Evolutionary conservation across 2,888 invertebrate genomes (phyloP).

Genomic region (Torymus tubicola): DNA sequence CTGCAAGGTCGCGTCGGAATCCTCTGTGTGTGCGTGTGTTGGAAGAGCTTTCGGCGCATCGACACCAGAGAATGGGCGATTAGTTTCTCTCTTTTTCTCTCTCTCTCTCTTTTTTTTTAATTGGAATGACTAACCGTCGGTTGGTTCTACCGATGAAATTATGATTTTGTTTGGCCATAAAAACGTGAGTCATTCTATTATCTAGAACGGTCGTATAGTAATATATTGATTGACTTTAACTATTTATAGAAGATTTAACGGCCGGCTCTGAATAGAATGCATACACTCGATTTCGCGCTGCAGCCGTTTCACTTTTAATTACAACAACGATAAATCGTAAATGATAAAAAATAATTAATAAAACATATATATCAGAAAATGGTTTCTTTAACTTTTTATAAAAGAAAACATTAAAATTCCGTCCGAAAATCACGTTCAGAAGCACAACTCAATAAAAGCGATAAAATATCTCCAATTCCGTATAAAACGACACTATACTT

Average conservation of each 20-base stretch:
- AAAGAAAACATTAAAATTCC: too few relatives aligned
- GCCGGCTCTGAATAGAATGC: too few relatives aligned
- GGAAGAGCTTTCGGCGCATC: conserved; percentile 10
- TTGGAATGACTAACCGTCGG: conserved; percentile 7
- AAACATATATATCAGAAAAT: too few relatives aligned
- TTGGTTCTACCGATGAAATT: not conserved
- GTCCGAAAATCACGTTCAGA: too few relatives aligned
- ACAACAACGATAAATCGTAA: too few relatives aligned
- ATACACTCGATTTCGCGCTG: too few relatives aligned
- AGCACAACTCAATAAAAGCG: not conserved
- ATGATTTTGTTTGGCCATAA: not conserved
- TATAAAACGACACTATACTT: conserved; percentile 27
- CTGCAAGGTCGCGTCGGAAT: conserved; percentile 26
- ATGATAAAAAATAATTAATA: too few relatives aligned
- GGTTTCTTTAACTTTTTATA: too few relatives aligned
- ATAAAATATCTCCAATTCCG: not conserved
- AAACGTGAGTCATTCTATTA: not conserved
- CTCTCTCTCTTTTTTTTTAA: not conserved
- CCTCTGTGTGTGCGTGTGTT: conserved; percentile 3
- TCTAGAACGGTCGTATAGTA: not conserved
- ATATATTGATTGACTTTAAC: not conserved
- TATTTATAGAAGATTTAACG: not conserved
- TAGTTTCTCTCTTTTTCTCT: too few relatives aligned
- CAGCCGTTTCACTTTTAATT: too few relatives aligned
- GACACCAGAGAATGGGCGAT: not conserved